Base-by-base conservation (phyloP, 2,888 invertebrate species). In the Lithophane ornitopus region DNA sequence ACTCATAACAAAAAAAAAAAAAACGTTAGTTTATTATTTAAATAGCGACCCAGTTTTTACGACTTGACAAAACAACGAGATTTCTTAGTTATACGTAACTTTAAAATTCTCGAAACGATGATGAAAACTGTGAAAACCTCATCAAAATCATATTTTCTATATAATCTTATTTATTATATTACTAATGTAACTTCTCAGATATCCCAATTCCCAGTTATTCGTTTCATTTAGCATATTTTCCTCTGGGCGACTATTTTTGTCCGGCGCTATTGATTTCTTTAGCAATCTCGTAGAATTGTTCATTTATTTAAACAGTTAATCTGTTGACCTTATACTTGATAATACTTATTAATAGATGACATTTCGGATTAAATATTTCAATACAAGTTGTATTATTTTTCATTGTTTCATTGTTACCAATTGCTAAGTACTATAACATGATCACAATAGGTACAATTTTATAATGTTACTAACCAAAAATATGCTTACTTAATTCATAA, bases 311-410 rank as follows among this genome's bases (percentile, higher is more conserved):
- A 68, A 44, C 62, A 63, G 28, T 59, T 41, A 56, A 72, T 83
- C 62, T 70, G 63, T 74, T 83, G 78, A 84, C 80, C 87, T 83
- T 82, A 74, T 49, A 66, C 62, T 76, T 68, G 78, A 79, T 86
- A 80, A 73, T 74, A 73, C 19, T 67, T 80, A 77, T 73, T 65
- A 80, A 76, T 78, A 82, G 46, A 77, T 82, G 70, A 81, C 75
- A 80, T 85, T 79, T 80, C n/a, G 12, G 26, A 69, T 78, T 56
- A 49, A 56, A 49, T 71, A 28, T 61, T 66, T 41, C 12, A 56
- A 39, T 61, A 44, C n/a, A 44, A 68, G 46, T 26, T 11, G 7
- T 66, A n/a, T 49, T 54, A n/a, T 44, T 76, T 80, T 59, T 52
- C 8, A 49, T 58, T 65, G 22, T 80, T 59, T 52, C 8, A 49